phyloP scores from a whole-genome alignment of 2,113 vertebrate species.

The Triplophysa siluroides region DNA sequence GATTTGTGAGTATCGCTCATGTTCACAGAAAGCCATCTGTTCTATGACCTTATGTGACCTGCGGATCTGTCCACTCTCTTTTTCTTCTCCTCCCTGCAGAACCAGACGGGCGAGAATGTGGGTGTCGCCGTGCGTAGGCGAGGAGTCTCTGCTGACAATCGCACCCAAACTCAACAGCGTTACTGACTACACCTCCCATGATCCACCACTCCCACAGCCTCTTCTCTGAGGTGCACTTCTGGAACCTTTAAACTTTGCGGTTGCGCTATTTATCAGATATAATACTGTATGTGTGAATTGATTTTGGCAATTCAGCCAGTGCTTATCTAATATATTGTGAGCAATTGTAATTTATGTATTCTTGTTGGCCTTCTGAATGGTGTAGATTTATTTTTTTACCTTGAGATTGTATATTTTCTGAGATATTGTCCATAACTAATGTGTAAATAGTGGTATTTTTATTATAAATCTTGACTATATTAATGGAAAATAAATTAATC shows the following conservation, averaged over 20 bases:
- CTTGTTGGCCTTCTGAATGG: constrained; percentile 16
- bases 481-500: background rate
- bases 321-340: background rate
- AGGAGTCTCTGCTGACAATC: constrained; percentile 58
- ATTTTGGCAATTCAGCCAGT: background rate
- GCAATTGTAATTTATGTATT: background rate
- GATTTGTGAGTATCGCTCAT: constrained; percentile 76
- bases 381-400: constrained; percentile 32
- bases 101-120: constrained; percentile 55
- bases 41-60: background rate
- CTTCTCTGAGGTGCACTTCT: background rate
- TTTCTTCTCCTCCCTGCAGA: constrained; percentile 40
- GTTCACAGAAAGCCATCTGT: background rate
- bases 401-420: constrained; percentile 36
- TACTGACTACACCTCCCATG: constrained; percentile 59
- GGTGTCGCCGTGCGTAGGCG: constrained; percentile 50
- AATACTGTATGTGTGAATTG: background rate
- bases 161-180: constrained; percentile 63
- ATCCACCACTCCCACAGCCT: constrained; percentile 26
- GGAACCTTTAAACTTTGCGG: constrained; percentile 8
- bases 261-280: constrained; percentile 31
- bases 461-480: background rate
- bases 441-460: background rate
- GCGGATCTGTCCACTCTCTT: background rate
- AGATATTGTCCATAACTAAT: background rate